Evolutionary conservation across 2,113 vertebrate species (phyloP), one percentile per base, ranked within the genome.

Genomic region (Osmerus eperlanus): DNA sequence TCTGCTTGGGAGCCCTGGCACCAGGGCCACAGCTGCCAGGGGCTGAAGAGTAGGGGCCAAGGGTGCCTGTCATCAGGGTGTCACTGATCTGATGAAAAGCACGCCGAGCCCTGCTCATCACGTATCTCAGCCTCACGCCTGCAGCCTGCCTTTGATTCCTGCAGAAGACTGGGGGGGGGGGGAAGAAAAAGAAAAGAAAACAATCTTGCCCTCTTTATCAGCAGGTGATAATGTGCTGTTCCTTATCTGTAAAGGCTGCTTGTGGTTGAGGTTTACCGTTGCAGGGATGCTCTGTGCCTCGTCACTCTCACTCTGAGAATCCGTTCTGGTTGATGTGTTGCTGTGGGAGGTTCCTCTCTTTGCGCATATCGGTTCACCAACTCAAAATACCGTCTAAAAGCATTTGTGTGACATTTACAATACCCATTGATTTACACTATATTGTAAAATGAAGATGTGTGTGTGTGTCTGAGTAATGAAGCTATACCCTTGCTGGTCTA

Each of bases 21-120:
- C 75, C 62, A 4, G 56, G 65, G 83, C 78, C 83, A 81, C 78
- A 77, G 86, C 84, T 75, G 78, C 78, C 66, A 67, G 73, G 74
- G 67, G 68, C 78, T 78, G 71, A 71, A 68, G 74, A 82, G 80
- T 71, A 70, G 71, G 54, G 66, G 75, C 78, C 83, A 75, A 89
- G 78, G 78, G 84, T 3, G 58, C 65, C 81, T 90, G 87, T 87
- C 84, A 86, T 84, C 87, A 63, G 71, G 67, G 67, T 79, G 79
- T 79, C 86, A 82, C 65, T 54, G 73, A 79, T 82, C 70, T 86
- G 84, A 76, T 84, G 85, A 87, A 86, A 81, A 79, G 67, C 36
- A 53, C 63, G 28, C 55, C 12, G 32, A 67, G 67, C 64, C 64
- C 68, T 54, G 56, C 70, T 78, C 69, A 41, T 83, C 76, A 52